Conservation (phyloP, 2,888 invertebrate genomes). For the Trimorus sp. region DNA sequence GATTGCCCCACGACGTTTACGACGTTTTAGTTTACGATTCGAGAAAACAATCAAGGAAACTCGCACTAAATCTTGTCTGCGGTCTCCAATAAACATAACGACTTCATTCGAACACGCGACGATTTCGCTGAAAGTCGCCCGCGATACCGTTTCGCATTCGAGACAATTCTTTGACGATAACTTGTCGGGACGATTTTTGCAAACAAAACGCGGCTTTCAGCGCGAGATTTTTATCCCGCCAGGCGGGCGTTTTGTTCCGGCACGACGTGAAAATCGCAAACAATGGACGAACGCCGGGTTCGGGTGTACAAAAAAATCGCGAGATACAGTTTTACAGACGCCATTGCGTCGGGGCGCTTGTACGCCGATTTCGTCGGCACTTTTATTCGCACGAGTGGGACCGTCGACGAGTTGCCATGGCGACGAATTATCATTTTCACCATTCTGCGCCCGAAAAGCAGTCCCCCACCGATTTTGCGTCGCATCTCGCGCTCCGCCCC, state of each 20-base stretch:
- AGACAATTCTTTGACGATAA: no score
- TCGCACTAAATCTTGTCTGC: no score
- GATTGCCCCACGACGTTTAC: no score
- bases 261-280: conserved; percentile 47
- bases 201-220: neutral
- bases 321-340: conserved; percentile 76
- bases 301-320: conserved; percentile 68
- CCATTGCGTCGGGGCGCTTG: conserved; percentile 74
- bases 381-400: conserved; percentile 61
- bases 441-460: conserved; percentile 73
- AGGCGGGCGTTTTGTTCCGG: conserved; percentile 38
- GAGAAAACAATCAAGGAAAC: no score
- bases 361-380: conserved; percentile 58
- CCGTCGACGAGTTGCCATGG: conserved; percentile 72
- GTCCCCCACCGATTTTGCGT: conserved; percentile 63
- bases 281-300: conserved; percentile 35
- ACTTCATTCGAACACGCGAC: no score
- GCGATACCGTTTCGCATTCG: no score
- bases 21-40: no score
- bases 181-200: no score
- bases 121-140: no score
- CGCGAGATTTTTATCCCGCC: conserved; percentile 44
- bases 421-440: conserved; percentile 77
- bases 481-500: conserved; percentile 61
- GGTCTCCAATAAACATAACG: no score